Evolutionary conservation across 2,888 invertebrate genomes (phyloP), one percentile per base, ranked within the genome.

Genomic region (Steromphala cineraria): DNA sequence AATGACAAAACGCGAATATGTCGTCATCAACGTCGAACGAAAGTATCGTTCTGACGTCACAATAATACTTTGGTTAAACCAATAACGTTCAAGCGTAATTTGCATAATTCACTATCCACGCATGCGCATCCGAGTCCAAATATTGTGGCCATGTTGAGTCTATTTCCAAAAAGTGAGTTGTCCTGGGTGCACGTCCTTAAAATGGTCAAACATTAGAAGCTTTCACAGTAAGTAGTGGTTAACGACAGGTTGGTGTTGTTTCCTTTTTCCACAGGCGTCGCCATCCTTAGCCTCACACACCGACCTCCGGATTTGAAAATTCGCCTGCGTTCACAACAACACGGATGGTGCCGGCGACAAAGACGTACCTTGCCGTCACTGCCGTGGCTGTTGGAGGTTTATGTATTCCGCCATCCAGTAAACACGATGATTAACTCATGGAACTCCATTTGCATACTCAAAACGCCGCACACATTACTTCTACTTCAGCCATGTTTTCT

Each of bases 71-170:
- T 62, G 28, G 62, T 62, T 62, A 10, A 62, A 62, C 62, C 62
- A 62, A 62, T 62, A 62, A 62, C 62, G 24, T 24, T 62, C 62
- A 24, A 62, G 28, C 24, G 28, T 62, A 62, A 80, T 80, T 80
- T 77, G 67, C 80, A 80, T 80, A 80, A 76, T 81, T 78, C 62
- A 67, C 56, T 46, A 46, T 53, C 31, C 31, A 46, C 75, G 81
- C 81, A 81, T 81, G 81, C 81, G 81, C 56, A 78, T 24, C 46
- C 28, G 53, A 19, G 53, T 67, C 62, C 28, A 28, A 62, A 62
- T 62, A 62, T 28, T 62, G 62, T 28, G 24, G 62, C 62, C 62
- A 62, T 62, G 62, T 62, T 62, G 24, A 28, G 62, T 62, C 62
- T 62, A 28, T 28, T n/a, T 62, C 62, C 62, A 62, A 62, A 46